Evolutionary conservation across 2,113 vertebrate genomes (phyloP), one percentile per base, ranked within the genome.

Genomic region (Ailurus styani): DNA sequence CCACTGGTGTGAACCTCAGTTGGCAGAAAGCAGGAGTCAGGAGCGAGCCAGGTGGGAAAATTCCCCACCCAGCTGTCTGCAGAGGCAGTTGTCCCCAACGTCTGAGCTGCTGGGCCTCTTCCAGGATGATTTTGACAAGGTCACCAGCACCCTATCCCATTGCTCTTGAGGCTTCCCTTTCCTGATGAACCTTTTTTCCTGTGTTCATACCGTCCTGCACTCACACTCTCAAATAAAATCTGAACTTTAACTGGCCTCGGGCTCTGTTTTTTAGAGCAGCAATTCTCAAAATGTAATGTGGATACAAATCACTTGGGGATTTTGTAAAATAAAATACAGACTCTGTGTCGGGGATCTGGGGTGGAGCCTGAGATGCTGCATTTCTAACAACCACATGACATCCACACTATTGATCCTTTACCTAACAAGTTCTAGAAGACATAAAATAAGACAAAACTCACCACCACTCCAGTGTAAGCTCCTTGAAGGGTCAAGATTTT

Each of bases 251-350:
- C 73, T 47, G 73, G 62, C 93, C 64, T 86, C 50, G 55, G 88
- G 37, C 31, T 90, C 70, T 87, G 34, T 77, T 96, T 45, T 75
- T 88, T 62, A 92, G 42, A 92, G 54, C 21, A 85, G 42, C 2
- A 6, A 62, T 92, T 95, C 88, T 97, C 42, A 73, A n/a, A 75
- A 79, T 86, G 79, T 88, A 87, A 62, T 40, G 37, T 60, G 45
- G 83, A 34, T 47, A 50, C 21, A 93, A 89, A 88, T 82, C 79
- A 87, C 34, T 4, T 47, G 20, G 27, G 60, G n/a, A 79, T 90
- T 50, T 86, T 45, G 21, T 18, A 64, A 95, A 96, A 75, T 93
- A 84, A 95, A 95, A 68, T 83, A 42, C 9, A 93, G 40, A 90
- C 70, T 92, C 42, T 37, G 31, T 85, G 62, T 88, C 25, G 64